These are phyloP conservation scores for Hemithea aestivaria DNA, from an alignment of 2,888 invertebrate genomes.

Conservation along the genomic window DNA sequence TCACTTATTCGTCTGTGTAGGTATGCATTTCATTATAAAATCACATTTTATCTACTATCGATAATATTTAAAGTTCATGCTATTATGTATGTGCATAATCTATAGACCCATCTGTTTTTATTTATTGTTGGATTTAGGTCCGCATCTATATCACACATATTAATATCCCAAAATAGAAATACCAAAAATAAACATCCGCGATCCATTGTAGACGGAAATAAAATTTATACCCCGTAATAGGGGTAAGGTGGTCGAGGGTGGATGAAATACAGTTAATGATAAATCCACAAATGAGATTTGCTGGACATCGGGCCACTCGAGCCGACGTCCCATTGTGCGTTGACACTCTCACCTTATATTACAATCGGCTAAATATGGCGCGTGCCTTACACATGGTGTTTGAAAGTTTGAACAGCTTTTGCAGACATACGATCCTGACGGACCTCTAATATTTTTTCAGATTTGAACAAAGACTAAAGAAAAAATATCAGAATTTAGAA, in stretches of 20 bases:
- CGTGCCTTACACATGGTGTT: conserved; percentile 50
- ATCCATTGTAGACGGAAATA: conserved; percentile 67
- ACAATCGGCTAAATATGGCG: conserved; percentile 58
- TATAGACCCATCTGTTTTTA: too few relatives aligned
- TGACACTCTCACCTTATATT: conserved; percentile 73
- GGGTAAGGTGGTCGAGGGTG: conserved; percentile 68
- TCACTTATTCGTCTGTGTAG: too few relatives aligned
- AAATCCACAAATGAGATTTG: conserved; percentile 79
- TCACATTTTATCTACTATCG: too few relatives aligned
- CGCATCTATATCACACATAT: too few relatives aligned
- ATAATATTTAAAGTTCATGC: too few relatives aligned
- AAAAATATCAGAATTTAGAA: too few relatives aligned
- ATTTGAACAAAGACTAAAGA: too few relatives aligned
- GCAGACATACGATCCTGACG: too few relatives aligned
- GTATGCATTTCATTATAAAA: too few relatives aligned
- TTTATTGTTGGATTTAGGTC: too few relatives aligned
- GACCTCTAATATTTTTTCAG: too few relatives aligned
- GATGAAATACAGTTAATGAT: conserved; percentile 77
- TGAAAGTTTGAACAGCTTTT: conserved; percentile 6
- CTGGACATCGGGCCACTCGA: conserved; percentile 75
- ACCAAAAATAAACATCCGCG: conserved; percentile 62
- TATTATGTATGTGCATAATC: too few relatives aligned
- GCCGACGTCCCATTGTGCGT: conserved; percentile 67
- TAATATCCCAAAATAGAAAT: conserved; percentile 43
- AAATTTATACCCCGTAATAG: conserved; percentile 74